These are phyloP conservation scores for Oligia latruncula DNA, from an alignment of 2,888 invertebrate genomes.

Conservation along the genomic window DNA sequence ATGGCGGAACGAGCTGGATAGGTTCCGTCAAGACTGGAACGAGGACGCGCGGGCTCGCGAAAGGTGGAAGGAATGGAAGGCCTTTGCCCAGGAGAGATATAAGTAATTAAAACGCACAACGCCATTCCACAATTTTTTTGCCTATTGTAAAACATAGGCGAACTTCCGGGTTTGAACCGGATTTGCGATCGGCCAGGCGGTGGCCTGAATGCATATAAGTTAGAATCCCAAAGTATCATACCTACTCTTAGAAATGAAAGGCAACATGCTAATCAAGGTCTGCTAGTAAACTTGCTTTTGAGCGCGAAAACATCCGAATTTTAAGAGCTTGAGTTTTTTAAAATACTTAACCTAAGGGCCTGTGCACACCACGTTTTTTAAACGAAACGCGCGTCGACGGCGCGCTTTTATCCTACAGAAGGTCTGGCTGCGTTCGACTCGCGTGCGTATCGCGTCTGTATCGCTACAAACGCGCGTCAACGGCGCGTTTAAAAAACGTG, in stretches of 20 bases:
- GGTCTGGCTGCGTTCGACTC: too few species aligned
- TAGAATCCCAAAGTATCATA: not conserved
- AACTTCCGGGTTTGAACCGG: not conserved
- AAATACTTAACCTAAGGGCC: not conserved
- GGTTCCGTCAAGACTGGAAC: not conserved
- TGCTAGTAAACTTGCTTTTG: not conserved
- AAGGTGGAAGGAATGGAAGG: not conserved
- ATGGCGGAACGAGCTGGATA: not conserved
- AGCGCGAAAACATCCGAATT: not conserved
- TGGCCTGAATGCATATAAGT: constrained; percentile 1
- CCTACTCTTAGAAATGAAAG: not conserved
- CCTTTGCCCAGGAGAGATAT: not conserved
- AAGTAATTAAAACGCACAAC: constrained; percentile 9
- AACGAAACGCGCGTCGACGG: too few species aligned
- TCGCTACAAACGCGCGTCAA: too few species aligned
- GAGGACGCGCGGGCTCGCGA: not conserved
- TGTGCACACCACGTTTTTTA: too few species aligned
- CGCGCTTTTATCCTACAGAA: too few species aligned
- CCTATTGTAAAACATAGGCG: not conserved
- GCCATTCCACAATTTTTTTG: not conserved
- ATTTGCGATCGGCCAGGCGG: not conserved
- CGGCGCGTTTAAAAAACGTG: too few species aligned
- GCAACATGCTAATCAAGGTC: constrained; percentile 1
- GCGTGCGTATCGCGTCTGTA: too few species aligned
- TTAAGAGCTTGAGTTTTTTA: not conserved